Evolutionary conservation across 2,797 vertebrate species (phyloP).

Genomic region (Cossypha caffra): DNA sequence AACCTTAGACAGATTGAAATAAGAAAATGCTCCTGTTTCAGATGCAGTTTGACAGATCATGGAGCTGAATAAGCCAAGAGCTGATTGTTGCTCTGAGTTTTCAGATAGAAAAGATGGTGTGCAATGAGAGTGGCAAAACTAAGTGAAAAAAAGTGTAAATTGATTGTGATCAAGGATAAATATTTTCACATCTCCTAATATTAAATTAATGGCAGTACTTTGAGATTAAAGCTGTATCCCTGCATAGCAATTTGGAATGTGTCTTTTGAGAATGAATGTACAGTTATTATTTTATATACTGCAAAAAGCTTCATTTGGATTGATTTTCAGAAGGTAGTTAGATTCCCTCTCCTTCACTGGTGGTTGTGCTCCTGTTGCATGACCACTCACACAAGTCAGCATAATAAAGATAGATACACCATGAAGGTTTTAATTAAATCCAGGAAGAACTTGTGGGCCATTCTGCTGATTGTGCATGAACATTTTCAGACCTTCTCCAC

Average conservation of each 20-base stretch:
- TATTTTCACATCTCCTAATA: neutral
- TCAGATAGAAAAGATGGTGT: neutral
- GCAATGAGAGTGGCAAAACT: neutral
- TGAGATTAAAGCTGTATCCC: neutral
- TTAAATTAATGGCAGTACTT: neutral
- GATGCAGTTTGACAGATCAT: neutral
- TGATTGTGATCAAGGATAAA: neutral
- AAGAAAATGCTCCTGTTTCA: neutral
- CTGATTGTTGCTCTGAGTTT: neutral
- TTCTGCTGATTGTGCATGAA: neutral
- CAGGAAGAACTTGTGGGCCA: neutral
- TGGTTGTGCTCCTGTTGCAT: neutral
- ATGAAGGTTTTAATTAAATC: neutral
- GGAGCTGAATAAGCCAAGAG: neutral
- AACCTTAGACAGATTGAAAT: neutral
- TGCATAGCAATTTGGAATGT: neutral
- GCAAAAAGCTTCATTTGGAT: neutral
- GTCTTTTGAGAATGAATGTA: neutral
- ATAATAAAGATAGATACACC: neutral
- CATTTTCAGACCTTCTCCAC: neutral
- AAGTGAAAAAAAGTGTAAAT: neutral
- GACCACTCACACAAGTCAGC: neutral
- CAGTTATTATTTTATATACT: neutral
- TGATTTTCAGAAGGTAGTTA: neutral
- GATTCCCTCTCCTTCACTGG: neutral